Conservation (phyloP, 2,797 vertebrate genomes). For the Malurus leucopterus region DNA sequence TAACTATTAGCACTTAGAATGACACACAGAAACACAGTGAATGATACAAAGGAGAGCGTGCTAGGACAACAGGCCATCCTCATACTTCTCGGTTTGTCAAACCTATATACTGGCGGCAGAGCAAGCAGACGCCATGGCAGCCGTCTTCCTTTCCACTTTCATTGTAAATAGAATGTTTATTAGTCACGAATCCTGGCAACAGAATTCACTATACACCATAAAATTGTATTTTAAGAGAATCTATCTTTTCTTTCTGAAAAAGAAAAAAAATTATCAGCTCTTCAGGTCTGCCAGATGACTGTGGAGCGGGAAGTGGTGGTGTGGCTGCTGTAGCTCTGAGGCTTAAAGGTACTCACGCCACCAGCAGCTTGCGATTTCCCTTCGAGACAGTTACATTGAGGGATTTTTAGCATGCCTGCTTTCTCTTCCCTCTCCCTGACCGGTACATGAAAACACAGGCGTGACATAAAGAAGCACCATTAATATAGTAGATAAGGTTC, state of each 20-base stretch:
- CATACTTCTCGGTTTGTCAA: rapidly evolving
- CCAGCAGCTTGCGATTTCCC: rapidly evolving
- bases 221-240: not conserved
- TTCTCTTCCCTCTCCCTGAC: not conserved
- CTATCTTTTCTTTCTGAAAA: not conserved
- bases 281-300: not conserved
- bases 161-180: not conserved
- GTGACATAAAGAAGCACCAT: not conserved
- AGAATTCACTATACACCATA: not conserved
- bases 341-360: not conserved
- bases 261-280: not conserved
- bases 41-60: not conserved
- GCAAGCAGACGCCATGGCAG: not conserved
- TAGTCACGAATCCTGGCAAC: not conserved
- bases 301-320: not conserved
- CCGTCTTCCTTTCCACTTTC: not conserved
- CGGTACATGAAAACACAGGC: not conserved
- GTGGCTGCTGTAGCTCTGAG: not conserved
- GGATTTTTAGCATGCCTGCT: not conserved
- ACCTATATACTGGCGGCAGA: not conserved
- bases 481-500: not conserved
- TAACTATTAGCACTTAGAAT: not conserved
- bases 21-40: not conserved
- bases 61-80: not conserved
- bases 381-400: rapidly evolving